Evolutionary conservation across 2,113 vertebrate species (phyloP), one percentile per base, ranked within the genome.

Genomic region (Charina bottae): DNA sequence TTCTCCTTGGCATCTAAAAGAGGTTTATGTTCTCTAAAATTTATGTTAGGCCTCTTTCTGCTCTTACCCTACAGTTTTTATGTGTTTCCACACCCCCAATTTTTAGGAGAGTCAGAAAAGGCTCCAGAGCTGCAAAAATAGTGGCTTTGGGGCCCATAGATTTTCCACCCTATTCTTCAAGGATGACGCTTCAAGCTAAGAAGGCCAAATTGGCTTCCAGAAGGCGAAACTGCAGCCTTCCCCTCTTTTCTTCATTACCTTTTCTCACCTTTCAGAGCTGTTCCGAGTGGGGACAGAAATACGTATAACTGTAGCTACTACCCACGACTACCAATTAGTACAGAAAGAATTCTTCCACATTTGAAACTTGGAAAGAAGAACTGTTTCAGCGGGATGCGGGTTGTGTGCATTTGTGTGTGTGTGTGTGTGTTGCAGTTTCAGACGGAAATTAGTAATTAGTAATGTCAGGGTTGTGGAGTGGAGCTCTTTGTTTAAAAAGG

Each of bases 401-500:
- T 54, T 55, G 24, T n/a, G 2, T 17, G 23, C 46, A 28, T 53
- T 11, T 85, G 83, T 53, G 46, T 85, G 46, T 88, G 58, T 85
- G 83, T 53, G 46, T 85, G 46, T 88, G 58, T 56, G n/a, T 78
- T 60, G 33, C n/a, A 49, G 5, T 90, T 90, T 54, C 60, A 90
- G 88, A 87, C 85, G 83, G 60, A 92, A 90, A 90, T 86, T 72
- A 86, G 28, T 90, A 59, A 90, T 90, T 78, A 87, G 62, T 83
- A 87, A 86, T 87, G 85, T 83, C 89, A 88, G 28, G 55, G 78
- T 90, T 90, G 64, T 83, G 85, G 68, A 87, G 60, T 37, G 37
- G 10, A 78, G 85, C 84, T 88, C 55, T 90, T 93, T 90, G 85
- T 93, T 83, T 42, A 54, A 87, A 90, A 89, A 54, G 17, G 85